Base-by-base conservation (phyloP, 2,797 vertebrate species). In the Sarcoramphus papa region DNA sequence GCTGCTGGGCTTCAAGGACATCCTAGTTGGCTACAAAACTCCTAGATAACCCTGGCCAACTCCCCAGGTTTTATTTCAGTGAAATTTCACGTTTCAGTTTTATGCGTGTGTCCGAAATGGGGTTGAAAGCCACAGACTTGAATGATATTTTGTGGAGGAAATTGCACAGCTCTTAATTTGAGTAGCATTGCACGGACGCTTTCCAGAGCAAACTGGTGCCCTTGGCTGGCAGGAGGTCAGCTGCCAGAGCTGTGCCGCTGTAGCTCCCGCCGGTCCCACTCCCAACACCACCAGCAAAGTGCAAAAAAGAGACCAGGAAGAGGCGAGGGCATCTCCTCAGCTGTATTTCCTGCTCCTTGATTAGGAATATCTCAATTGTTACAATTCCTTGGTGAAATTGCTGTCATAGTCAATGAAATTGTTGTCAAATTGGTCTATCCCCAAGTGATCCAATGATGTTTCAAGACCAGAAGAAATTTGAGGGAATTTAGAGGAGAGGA, bases 251-350 rank as follows among this genome's bases (percentile, higher is more conserved):
- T 65, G 30, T 9, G 2, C 40, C 12, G 1, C 2, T 2, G 20
- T 10, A 1, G 7, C 0, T 79, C 12, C 28, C 2, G 4, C 63
- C 3, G 3, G 14, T 35, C 37, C 54, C 4, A 6, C 18, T 65
- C 56, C 23, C 47, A 69, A 5, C 40, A 48, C 48, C 24, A 3
- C 1, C 40, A 74, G 24, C 23, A 14, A 47, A 37, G 5, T 5
- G 30, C 4, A 69, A 40, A 37, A 41, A 47, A n/a, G 19, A 51
- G n/a, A 51, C 12, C 17, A 17, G 23, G 48, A 17, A 41, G 53
- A 62, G 78, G 45, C 2, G 1, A 37, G 53, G 33, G 8, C 47
- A 60, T 48, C 16, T 73, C 59, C 25, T 35, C 20, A 9, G 56
- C 40, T 64, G 7, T 10, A 12, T 63, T 63, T 63, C n/a, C 48